Evolutionary conservation across 2,113 vertebrate genomes (phyloP).

Genomic region (Monarcha castaneiventris): DNA sequence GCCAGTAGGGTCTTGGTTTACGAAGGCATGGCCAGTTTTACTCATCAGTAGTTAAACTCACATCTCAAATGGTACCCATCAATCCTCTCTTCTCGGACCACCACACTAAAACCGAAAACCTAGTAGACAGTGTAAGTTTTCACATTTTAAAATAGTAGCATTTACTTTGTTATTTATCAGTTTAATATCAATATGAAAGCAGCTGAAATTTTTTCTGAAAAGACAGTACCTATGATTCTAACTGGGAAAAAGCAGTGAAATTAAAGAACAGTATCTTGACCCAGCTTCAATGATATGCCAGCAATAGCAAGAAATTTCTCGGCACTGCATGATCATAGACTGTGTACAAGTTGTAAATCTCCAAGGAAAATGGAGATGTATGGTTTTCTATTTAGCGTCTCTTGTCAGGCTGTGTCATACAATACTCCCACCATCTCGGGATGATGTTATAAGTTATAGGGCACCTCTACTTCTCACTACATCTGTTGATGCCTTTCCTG

Average conservation of each 20-base stretch:
- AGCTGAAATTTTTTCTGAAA: not conserved
- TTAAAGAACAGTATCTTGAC: not conserved
- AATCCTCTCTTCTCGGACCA: not conserved
- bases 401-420: conserved; percentile 13
- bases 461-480: not conserved
- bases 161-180: not conserved
- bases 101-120: not conserved
- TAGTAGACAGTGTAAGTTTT: not conserved
- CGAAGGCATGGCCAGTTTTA: not conserved
- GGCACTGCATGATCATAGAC: not conserved
- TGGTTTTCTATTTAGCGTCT: conserved; percentile 30
- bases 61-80: not conserved
- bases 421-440: not conserved
- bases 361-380: not conserved
- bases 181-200: not conserved
- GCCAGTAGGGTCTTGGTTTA: not conserved
- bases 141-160: not conserved
- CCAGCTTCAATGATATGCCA: not conserved
- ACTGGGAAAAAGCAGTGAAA: not conserved
- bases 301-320: not conserved
- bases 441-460: not conserved
- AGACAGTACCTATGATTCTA: not conserved
- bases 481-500: no score
- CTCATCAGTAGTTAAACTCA: not conserved
- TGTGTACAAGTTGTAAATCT: not conserved